These are phyloP conservation scores for Esox masquinongy DNA, from an alignment of 2,797 vertebrate species.

Conservation along the genomic window DNA sequence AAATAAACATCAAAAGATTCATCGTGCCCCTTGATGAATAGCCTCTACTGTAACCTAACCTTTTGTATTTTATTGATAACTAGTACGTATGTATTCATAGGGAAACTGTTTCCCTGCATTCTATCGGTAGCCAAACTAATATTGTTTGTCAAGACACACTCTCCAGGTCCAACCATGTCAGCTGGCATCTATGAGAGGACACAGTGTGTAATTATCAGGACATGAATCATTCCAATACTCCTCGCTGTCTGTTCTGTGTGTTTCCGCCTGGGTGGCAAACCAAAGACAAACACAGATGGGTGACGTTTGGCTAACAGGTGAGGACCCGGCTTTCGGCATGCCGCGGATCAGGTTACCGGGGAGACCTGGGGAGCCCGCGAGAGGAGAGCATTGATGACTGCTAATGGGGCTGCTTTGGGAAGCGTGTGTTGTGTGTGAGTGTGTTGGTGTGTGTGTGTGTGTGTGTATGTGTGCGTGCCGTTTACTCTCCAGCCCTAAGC, in stretches of 20 bases:
- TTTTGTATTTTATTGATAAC: neutral
- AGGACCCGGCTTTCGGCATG: constrained; percentile 64
- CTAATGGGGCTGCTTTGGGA: constrained; percentile 46
- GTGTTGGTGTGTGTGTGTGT: neutral
- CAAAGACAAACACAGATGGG: constrained; percentile 56
- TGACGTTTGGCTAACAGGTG: constrained; percentile 68
- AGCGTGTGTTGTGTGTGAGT: constrained; percentile 12
- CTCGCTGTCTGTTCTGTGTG: constrained; percentile 40
- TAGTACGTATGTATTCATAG: neutral
- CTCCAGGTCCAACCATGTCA: constrained; percentile 51
- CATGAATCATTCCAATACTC: constrained; percentile 63
- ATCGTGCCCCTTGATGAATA: constrained; percentile 42
- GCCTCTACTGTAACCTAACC: neutral
- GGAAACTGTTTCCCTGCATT: neutral
- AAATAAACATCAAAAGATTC: constrained; percentile 48
- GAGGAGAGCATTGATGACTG: constrained; percentile 59
- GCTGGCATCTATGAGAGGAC: constrained; percentile 59
- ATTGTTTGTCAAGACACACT: constrained; percentile 34
- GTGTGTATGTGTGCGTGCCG: constrained; percentile 11
- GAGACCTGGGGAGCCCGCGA: constrained; percentile 50
- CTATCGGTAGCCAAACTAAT: neutral
- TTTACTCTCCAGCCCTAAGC: constrained; percentile 33
- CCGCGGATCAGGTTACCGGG: constrained; percentile 67
- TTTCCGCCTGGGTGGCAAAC: constrained; percentile 68
- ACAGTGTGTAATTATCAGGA: constrained; percentile 66